Conservation (phyloP, 2,888 invertebrate genomes). For the Phragmatobia fuliginosa region DNA sequence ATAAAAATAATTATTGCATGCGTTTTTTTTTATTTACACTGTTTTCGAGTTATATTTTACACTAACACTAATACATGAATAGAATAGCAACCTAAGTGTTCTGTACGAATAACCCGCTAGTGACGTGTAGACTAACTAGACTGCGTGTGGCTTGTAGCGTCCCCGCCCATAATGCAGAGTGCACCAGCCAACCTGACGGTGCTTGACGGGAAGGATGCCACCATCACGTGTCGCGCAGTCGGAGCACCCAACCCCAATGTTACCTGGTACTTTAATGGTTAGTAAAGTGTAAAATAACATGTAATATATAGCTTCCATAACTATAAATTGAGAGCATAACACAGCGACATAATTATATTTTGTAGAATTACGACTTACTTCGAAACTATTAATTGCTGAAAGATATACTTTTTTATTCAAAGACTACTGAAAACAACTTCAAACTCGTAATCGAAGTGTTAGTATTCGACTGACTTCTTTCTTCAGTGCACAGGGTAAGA, state of each 20-base stretch:
- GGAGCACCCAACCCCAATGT: conserved; percentile 97
- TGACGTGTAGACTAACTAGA: conserved; percentile 65
- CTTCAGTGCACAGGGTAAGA: neutral
- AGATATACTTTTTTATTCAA: neutral
- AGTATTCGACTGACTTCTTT: neutral
- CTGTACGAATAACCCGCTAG: conserved; percentile 50
- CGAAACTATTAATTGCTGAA: neutral
- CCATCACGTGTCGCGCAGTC: conserved; percentile 94
- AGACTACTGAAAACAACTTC: neutral
- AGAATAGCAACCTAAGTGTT: neutral
- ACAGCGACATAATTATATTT: neutral
- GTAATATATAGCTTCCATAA: neutral
- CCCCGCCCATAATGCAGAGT: conserved; percentile 94
- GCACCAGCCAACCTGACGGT: conserved; percentile 95
- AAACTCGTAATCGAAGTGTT: neutral
- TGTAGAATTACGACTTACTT: neutral
- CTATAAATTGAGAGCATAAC: neutral
- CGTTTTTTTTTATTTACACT: conserved; percentile 33
- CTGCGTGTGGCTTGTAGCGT: conserved; percentile 90
- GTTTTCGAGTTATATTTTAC: conserved; percentile 30
- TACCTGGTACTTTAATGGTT: conserved; percentile 97
- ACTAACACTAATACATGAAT: conserved; percentile 24
- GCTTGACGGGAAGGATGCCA: conserved; percentile 96
- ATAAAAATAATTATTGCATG: conserved; percentile 34
- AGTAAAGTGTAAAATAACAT: conserved; percentile 58